phyloP scores from a whole-genome alignment of 92 coral and sea anemone genomes.

The Parazoanthus swiftii region DNA sequence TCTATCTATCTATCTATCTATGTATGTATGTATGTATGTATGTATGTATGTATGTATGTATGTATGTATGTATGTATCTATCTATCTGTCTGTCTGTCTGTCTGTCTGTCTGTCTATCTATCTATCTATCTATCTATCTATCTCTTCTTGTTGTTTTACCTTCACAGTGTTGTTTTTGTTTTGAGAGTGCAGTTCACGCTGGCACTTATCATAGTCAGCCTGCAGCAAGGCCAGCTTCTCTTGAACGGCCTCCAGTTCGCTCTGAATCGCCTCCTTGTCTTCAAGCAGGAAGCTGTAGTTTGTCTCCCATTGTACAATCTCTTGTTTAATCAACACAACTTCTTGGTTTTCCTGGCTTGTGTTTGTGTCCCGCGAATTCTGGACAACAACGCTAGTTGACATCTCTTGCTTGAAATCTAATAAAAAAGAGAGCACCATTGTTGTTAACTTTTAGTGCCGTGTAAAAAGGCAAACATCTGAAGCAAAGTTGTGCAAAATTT shows the following conservation, averaged over 20 bases:
- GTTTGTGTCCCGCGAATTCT: background rate
- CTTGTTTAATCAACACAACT: conserved; percentile 45
- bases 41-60: too few species aligned
- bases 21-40: too few species aligned
- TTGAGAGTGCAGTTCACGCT: conserved; percentile 38
- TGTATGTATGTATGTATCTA: too few species aligned
- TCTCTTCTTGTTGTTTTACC: background rate
- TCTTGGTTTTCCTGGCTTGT: conserved; percentile 39
- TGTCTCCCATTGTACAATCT: conserved; percentile 49
- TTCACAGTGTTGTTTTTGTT: conserved; percentile 44
- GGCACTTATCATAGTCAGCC: conserved; percentile 60
- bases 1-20: too few species aligned
- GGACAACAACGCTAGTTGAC: conserved; percentile 25
- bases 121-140: too few species aligned
- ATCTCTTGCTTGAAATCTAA: conserved; percentile 50
- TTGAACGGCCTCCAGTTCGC: conserved; percentile 50
- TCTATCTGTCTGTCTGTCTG: too few species aligned
- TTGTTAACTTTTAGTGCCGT: background rate
- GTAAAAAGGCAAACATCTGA: too few species aligned
- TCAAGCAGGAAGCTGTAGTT: conserved; percentile 44
- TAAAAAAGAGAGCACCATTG: background rate
- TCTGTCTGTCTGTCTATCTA: too few species aligned
- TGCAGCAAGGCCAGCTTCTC: conserved; percentile 49
- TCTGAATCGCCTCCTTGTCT: conserved; percentile 64
- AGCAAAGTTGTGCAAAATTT: background rate